These are phyloP conservation scores for Corapipo altera DNA, from an alignment of 2,113 vertebrate species.

Conservation along the genomic window DNA sequence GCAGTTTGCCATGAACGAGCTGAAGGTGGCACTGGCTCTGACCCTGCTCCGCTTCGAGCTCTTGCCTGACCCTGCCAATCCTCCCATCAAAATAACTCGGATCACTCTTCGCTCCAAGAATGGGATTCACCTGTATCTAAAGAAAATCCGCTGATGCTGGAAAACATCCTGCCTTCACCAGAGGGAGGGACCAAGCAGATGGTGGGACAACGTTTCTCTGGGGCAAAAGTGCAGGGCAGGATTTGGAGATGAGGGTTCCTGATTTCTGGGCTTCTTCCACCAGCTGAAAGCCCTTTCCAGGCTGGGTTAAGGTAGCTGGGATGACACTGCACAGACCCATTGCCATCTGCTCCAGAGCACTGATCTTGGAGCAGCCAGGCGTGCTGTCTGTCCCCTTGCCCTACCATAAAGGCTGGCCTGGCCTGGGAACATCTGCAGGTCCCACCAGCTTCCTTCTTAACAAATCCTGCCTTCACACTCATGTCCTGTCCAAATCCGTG, in stretches of 20 bases:
- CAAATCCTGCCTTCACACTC: background rate
- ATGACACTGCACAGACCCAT: background rate
- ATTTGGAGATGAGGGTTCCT: background rate
- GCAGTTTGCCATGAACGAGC: slow-evolving; percentile 87
- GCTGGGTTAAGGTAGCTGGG: background rate
- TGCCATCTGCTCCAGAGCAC: background rate
- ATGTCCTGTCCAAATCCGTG: background rate
- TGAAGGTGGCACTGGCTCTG: slow-evolving; percentile 80
- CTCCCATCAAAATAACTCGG: slow-evolving; percentile 64
- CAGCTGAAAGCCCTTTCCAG: background rate
- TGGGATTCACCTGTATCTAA: slow-evolving; percentile 81
- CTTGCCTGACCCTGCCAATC: slow-evolving; percentile 60
- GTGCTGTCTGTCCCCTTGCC: background rate
- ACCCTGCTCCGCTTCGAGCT: slow-evolving; percentile 80
- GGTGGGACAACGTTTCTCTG: accelerated
- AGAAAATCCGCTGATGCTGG: slow-evolving; percentile 41
- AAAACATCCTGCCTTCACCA: background rate
- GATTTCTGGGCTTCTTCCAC: background rate
- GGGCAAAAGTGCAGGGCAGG: background rate
- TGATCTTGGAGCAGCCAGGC: background rate
- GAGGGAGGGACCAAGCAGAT: background rate
- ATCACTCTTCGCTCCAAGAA: slow-evolving; percentile 81
- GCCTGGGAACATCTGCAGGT: background rate
- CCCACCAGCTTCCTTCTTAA: background rate
- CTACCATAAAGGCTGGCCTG: background rate